Conservation (phyloP, 1,140 invertebrate genomes). For the Heliothis virescens region DNA sequence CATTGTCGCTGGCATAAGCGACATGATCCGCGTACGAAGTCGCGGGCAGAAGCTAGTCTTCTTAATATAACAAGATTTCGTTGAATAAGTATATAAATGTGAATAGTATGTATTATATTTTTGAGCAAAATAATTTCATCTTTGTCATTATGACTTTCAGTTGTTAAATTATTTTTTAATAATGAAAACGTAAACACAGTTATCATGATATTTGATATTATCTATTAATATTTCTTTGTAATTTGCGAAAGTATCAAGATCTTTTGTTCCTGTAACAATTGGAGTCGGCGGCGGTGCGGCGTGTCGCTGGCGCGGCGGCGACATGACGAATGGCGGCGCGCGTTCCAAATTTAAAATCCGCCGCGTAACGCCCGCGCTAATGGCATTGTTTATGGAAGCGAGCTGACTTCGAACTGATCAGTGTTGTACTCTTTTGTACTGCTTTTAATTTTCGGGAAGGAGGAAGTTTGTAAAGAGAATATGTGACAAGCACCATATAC, state of each 20-base stretch:
- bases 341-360: constrained; percentile 85
- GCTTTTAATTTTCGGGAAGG: constrained; percentile 6
- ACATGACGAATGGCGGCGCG: constrained; percentile 83
- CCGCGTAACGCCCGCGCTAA: constrained; percentile 82
- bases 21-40: too few species aligned
- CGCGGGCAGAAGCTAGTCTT: too few species aligned
- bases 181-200: too few species aligned
- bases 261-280: constrained; percentile 42
- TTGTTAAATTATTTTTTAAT: too few species aligned
- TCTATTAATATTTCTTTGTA: background rate
- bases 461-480: background rate
- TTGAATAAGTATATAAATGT: too few species aligned
- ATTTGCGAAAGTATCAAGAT: constrained; percentile 70
- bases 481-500: too few species aligned
- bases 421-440: constrained; percentile 40
- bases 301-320: constrained; percentile 79
- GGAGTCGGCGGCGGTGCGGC: constrained; percentile 62
- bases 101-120: too few species aligned
- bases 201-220: background rate
- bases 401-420: constrained; percentile 30
- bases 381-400: constrained; percentile 83
- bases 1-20: too few species aligned
- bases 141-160: too few species aligned
- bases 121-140: background rate
- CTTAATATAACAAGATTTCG: too few species aligned